A percentile compares a stretch with the other conserved stretches of the same genome.
Conservation (phyloP, 2,888 invertebrate species). For the Melangyna quadrimaculata region DNA sequence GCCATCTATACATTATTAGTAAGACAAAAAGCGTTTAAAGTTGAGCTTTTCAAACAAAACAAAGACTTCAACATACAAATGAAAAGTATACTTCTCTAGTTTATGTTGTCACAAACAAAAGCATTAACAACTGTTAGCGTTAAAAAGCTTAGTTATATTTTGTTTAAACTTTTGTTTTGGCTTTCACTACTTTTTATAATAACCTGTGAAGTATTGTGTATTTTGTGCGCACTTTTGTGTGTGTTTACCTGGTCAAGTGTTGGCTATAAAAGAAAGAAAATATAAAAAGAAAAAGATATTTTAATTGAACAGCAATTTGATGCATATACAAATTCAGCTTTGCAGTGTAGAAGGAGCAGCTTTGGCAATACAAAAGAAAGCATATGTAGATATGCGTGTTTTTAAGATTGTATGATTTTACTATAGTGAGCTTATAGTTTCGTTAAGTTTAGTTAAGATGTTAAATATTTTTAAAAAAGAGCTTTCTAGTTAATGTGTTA, state of each 20-base stretch:
- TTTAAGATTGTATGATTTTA: neutral
- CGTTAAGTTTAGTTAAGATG: slow-evolving; percentile 18
- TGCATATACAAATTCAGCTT: neutral
- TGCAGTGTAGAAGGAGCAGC: neutral
- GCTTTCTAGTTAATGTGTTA: too few relatives aligned
- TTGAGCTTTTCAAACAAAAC: neutral
- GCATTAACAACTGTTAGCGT: slow-evolving; percentile 7
- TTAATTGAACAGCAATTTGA: neutral
- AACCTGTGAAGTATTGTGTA: slow-evolving; percentile 35
- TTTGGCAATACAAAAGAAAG: neutral
- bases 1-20: slow-evolving; percentile 31
- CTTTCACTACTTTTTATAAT: slow-evolving; percentile 14
- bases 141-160: neutral
- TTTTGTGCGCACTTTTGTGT: neutral
- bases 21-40: neutral
- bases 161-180: neutral
- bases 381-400: neutral
- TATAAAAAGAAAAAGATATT: slow-evolving; percentile 1
- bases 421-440: slow-evolving; percentile 13
- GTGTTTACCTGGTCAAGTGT: slow-evolving; percentile 61
- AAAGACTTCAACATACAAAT: too few relatives aligned
- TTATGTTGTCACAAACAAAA: slow-evolving; percentile 3
- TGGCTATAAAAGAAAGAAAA: slow-evolving; percentile 50
- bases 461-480: too few relatives aligned
- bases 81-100: neutral